Evolutionary conservation across 2,113 vertebrate genomes (phyloP).

Genomic region (Pomatorhinus ruficollis): DNA sequence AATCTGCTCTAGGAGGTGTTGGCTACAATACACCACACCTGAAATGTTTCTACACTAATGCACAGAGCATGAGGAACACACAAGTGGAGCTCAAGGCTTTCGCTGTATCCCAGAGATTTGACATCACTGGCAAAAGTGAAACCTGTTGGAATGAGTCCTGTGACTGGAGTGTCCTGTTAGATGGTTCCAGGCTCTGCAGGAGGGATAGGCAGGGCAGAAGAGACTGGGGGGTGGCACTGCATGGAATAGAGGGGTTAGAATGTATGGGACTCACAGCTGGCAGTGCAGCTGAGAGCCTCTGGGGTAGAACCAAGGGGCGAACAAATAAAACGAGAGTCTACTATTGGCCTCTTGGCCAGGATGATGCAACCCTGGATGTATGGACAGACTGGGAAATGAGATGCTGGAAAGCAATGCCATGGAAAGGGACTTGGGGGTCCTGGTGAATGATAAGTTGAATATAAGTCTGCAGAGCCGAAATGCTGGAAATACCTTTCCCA

Average conservation of each 20-base stretch:
- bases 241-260: neutral
- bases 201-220: neutral
- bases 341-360: neutral
- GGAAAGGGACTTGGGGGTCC: neutral
- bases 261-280: neutral
- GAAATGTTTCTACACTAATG: neutral
- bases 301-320: neutral
- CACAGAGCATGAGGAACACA: neutral
- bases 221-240: too few species aligned
- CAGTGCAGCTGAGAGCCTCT: neutral
- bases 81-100: neutral
- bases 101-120: rapidly evolving
- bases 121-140: neutral
- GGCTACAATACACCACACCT: neutral
- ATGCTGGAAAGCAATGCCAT: neutral
- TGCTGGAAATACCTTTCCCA: neutral
- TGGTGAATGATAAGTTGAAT: neutral
- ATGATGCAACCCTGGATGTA: neutral
- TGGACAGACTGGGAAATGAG: neutral
- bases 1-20: neutral
- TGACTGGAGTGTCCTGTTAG: neutral
- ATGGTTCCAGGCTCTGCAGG: neutral
- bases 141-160: neutral
- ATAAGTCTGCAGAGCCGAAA: neutral
- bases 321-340: neutral